phyloP scores from a whole-genome alignment of 2,888 invertebrate genomes.

The Drosophila subsilvestris region DNA sequence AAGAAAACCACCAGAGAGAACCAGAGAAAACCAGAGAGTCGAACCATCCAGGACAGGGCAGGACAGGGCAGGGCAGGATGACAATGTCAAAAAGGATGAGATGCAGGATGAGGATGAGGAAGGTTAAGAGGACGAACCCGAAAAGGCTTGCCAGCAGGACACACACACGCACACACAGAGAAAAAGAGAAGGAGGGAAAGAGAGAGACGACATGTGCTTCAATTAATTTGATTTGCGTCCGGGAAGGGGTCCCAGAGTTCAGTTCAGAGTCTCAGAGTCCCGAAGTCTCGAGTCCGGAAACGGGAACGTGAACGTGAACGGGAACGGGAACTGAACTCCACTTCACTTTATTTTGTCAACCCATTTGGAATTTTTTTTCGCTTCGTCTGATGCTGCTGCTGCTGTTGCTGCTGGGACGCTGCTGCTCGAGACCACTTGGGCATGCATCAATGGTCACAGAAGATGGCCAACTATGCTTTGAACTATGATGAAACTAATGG shows the following conservation, averaged over 20 bases:
- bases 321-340: conserved; percentile 57
- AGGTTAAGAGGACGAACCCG: conserved; percentile 23
- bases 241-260: conserved; percentile 32
- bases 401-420: not conserved
- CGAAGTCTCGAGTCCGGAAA: conserved; percentile 48
- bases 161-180: conserved; percentile 56
- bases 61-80: not conserved
- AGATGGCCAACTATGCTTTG: conserved; percentile 72
- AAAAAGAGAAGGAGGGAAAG: not conserved
- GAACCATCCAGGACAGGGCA: not conserved
- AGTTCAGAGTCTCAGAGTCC: not conserved
- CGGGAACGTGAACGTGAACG: conserved; percentile 40
- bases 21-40: not conserved
- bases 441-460: conserved; percentile 65
- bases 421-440: conserved; percentile 58
- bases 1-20: conserved; percentile 79
- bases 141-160: conserved; percentile 52
- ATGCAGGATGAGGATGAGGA: not conserved
- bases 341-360: conserved; percentile 73
- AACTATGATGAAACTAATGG: conserved; percentile 73
- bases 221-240: conserved; percentile 77
- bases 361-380: conserved; percentile 71
- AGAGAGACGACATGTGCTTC: conserved; percentile 55
- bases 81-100: conserved; percentile 1
- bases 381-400: conserved; percentile 59